Percentiles rank a stretch among this genome's conserved stretches.
phyloP scores from a whole-genome alignment of 1,140 invertebrate species.

The Ostrea denselamellosa region DNA sequence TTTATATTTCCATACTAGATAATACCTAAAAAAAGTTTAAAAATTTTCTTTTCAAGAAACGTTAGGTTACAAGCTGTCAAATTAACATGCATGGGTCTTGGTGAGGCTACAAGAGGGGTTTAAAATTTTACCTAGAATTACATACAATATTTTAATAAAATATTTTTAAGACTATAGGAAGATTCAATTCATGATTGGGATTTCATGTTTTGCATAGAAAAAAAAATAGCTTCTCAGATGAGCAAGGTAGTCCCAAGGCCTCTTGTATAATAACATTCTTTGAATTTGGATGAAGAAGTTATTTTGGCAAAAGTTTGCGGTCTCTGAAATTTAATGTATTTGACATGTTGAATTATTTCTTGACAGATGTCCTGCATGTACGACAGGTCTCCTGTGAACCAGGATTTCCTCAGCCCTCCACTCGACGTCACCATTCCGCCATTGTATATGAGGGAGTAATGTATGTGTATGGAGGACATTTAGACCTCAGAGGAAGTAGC shows the following conservation, averaged over 20 bases:
- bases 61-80: too few relatives aligned
- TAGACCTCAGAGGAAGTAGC: constrained; percentile 89
- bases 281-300: not conserved
- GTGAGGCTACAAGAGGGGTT: not conserved
- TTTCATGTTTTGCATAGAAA: too few relatives aligned
- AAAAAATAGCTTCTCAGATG: too few relatives aligned
- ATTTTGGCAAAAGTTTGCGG: not conserved
- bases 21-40: too few relatives aligned
- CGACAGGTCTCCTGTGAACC: constrained; percentile 58
- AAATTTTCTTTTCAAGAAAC: too few relatives aligned
- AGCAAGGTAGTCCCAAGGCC: too few relatives aligned
- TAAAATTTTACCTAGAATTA: not conserved
- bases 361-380: constrained; percentile 65
- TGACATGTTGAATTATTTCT: not conserved
- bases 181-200: too few relatives aligned
- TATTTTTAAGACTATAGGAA: too few relatives aligned
- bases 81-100: too few relatives aligned
- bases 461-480: constrained; percentile 93
- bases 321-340: not conserved
- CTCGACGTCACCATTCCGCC: constrained; percentile 90
- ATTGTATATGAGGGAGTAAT: constrained; percentile 88
- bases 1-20: too few relatives aligned
- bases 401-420: constrained; percentile 82
- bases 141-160: not conserved
- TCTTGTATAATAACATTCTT: too few relatives aligned